Percentiles rank a stretch among this genome's conserved stretches.
phyloP scores from a whole-genome alignment of 2,888 invertebrate genomes.

The Drosophila formosana region DNA sequence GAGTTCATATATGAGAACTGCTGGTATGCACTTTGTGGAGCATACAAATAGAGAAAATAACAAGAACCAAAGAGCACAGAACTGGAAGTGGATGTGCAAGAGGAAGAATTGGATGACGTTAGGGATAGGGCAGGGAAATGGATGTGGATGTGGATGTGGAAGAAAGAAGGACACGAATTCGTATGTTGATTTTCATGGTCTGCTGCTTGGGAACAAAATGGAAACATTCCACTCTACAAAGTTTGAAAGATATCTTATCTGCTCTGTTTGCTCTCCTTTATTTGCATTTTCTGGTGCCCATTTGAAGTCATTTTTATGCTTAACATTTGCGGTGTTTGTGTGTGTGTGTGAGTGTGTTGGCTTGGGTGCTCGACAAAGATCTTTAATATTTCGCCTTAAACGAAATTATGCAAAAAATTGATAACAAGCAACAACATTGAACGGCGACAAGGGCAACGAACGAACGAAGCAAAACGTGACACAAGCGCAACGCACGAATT shows the following conservation, averaged over 20 bases:
- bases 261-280: constrained; percentile 39
- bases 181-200: constrained; percentile 80
- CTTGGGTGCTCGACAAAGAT: constrained; percentile 19
- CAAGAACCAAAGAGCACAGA: constrained; percentile 25
- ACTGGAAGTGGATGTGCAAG: constrained; percentile 13
- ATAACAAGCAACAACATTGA: constrained; percentile 39
- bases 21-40: constrained; percentile 56
- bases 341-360: neutral
- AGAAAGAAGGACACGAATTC: constrained; percentile 34
- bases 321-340: constrained; percentile 17
- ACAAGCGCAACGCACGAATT: constrained; percentile 75
- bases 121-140: neutral
- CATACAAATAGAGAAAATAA: constrained; percentile 33
- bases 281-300: constrained; percentile 34
- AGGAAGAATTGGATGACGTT: neutral
- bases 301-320: constrained; percentile 46
- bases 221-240: constrained; percentile 73
- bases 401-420: constrained; percentile 70
- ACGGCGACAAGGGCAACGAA: constrained; percentile 52
- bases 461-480: constrained; percentile 65
- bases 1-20: constrained; percentile 38
- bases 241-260: constrained; percentile 67
- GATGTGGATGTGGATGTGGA: constrained; percentile 1
- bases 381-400: constrained; percentile 61
- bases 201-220: constrained; percentile 76